phyloP scores from a whole-genome alignment of 2,888 invertebrate species.

The Patella depressa region DNA sequence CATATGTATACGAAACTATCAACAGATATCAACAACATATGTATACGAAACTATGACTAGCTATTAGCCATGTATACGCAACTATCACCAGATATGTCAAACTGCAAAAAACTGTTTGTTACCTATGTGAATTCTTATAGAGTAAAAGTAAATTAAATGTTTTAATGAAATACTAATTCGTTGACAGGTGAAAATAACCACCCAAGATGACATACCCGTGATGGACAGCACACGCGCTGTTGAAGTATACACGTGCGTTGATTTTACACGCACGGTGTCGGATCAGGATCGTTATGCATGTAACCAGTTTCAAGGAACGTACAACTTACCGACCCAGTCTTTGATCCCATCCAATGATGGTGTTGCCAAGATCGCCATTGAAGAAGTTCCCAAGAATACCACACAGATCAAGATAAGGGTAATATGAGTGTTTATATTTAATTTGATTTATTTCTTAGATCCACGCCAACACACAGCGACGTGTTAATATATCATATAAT shows the following conservation, averaged over 20 bases:
- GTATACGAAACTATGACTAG: no score
- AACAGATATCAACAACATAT: no score
- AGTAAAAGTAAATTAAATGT: no score
- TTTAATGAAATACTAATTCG: no score
- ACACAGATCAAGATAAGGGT: conserved; percentile 32
- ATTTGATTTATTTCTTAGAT: no score
- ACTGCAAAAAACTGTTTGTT: no score
- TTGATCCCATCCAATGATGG: conserved; percentile 37
- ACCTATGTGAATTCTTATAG: no score
- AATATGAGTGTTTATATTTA: background rate
- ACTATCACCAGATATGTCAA: no score
- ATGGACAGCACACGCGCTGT: background rate
- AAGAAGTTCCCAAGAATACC: conserved; percentile 41
- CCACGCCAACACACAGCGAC: no score
- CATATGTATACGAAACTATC: no score
- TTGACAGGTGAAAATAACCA: background rate
- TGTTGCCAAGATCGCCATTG: conserved; percentile 29
- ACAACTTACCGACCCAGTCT: conserved; percentile 43
- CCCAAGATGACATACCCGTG: background rate
- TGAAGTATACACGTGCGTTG: background rate
- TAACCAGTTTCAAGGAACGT: conserved; percentile 36
- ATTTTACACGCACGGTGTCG: background rate
- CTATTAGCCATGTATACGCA: no score
- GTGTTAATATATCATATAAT: no score
- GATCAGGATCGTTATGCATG: conserved; percentile 27